Conservation (phyloP, 2,888 invertebrate genomes). For the Lacanobia wlatinum region DNA sequence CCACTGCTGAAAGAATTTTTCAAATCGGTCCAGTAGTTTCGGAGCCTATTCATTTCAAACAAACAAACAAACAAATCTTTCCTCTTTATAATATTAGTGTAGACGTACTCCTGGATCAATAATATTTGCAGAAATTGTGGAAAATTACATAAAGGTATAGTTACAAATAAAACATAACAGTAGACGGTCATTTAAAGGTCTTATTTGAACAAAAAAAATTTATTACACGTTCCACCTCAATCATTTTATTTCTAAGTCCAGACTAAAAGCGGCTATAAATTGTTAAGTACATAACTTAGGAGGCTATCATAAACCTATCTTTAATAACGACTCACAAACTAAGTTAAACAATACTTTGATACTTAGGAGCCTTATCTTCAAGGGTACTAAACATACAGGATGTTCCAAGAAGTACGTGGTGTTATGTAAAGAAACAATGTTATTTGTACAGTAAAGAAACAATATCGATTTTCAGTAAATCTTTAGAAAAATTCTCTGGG, state of each 20-base stretch:
- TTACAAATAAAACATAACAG: constrained; percentile 5
- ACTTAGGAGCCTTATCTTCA: constrained; percentile 36
- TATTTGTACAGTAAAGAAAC: too few species aligned
- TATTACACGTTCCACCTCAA: constrained; percentile 43
- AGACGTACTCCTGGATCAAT: too few species aligned
- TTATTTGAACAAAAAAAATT: constrained; percentile 35
- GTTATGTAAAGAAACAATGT: too few species aligned
- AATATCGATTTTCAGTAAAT: too few species aligned
- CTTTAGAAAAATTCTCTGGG: too few species aligned
- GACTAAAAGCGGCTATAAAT: constrained; percentile 51
- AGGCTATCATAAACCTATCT: constrained; percentile 51
- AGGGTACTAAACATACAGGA: constrained; percentile 44
- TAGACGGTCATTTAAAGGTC: neutral
- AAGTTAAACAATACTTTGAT: constrained; percentile 50
- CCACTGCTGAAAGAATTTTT: too few species aligned
- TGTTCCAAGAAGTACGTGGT: too few species aligned
- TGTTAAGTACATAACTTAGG: constrained; percentile 49
- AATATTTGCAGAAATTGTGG: too few species aligned
- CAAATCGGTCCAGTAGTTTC: too few species aligned
- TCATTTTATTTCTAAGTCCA: constrained; percentile 39
- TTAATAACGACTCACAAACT: constrained; percentile 46
- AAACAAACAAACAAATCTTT: too few species aligned
- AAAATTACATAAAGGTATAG: constrained; percentile 7
- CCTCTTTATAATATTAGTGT: too few species aligned
- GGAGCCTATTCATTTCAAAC: too few species aligned